phyloP scores from a whole-genome alignment of 2,113 vertebrate species.

The Mohoua ochrocephala region DNA sequence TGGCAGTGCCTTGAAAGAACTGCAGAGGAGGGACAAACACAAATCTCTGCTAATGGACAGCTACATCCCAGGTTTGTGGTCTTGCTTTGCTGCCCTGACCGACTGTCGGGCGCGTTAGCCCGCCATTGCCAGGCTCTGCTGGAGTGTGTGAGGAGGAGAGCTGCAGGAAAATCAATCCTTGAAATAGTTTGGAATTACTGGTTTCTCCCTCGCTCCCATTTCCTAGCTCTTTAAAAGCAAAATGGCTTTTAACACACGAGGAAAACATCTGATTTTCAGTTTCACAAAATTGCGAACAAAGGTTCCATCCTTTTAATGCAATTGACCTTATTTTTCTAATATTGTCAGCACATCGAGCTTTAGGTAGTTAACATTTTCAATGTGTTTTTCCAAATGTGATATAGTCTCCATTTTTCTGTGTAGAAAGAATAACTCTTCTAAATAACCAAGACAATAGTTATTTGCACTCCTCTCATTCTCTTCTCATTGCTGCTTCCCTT shows the following conservation, averaged over 20 bases:
- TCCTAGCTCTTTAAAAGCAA: neutral
- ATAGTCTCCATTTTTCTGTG: neutral
- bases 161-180: neutral
- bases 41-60: neutral
- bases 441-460: neutral
- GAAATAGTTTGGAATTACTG: neutral
- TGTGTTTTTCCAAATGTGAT: neutral
- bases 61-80: neutral
- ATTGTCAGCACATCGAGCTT: neutral
- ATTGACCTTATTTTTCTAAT: neutral
- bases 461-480: neutral
- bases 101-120: accelerated
- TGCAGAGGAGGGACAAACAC: neutral
- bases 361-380: neutral
- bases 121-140: neutral
- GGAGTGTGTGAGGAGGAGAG: neutral
- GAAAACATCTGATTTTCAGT: neutral
- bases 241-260: neutral
- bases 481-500: neutral
- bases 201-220: neutral
- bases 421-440: neutral
- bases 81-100: neutral
- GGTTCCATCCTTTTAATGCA: neutral
- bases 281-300: neutral
- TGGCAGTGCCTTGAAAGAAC: neutral